phyloP scores from a whole-genome alignment of 64 coral and sea anemone genomes.

The Actinia equina region DNA sequence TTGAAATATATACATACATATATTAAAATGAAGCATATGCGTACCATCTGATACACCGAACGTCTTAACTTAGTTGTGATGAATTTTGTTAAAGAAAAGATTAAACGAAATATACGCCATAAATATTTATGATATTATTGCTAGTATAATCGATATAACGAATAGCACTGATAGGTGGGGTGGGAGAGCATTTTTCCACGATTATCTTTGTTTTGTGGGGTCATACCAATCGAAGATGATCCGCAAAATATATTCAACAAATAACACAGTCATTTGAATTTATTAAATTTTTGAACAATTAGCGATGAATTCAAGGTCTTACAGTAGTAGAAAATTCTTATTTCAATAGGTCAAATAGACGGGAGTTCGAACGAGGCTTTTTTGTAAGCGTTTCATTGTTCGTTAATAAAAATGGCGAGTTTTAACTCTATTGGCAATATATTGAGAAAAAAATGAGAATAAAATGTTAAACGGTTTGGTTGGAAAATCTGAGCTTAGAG shows the following conservation, averaged over 20 bases:
- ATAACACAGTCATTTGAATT: background rate
- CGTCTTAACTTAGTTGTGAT: background rate
- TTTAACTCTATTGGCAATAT: background rate
- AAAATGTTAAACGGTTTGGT: no score
- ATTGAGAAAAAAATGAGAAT: no score
- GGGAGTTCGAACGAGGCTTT: background rate
- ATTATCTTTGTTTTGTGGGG: background rate
- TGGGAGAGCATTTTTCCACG: background rate
- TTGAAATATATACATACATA: background rate
- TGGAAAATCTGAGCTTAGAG: background rate
- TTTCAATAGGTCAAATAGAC: background rate
- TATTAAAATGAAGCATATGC: background rate
- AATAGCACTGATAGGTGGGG: background rate
- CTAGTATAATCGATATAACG: background rate
- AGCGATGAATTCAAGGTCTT: background rate
- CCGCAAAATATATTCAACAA: background rate
- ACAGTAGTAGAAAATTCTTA: background rate
- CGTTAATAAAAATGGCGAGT: slow-evolving; percentile 12
- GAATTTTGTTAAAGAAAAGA: slow-evolving; percentile 5
- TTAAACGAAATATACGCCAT: background rate
- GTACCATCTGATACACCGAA: slow-evolving; percentile 8
- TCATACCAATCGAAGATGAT: background rate
- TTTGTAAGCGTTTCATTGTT: background rate
- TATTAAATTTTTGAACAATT: slow-evolving; percentile 10
- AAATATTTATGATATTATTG: slow-evolving; percentile 12